Base-by-base conservation (phyloP, 92 coral and sea anemone genomes). In the Phenganax stokvisi region DNA sequence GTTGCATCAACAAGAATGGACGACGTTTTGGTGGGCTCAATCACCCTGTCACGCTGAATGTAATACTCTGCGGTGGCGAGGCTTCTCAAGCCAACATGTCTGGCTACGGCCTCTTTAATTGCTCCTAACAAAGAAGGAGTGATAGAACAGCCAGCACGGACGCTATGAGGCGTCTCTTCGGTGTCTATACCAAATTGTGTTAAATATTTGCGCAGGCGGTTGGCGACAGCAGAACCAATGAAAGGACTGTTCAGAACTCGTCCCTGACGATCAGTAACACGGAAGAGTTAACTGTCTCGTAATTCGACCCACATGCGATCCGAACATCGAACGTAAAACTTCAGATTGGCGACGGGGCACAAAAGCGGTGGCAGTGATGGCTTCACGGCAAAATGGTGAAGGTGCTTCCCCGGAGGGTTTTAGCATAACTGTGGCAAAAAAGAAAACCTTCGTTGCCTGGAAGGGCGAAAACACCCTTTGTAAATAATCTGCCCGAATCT, bases 131-230 rank as follows among this genome's bases (percentile, higher is more conserved):
- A 37, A 8, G 85, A 81, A 25, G 81, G 37, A 54, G 86, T 86
- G 63, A 86, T 86, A 3, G 89, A 81, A 71, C 85, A 81, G 20
- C 89, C 89, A 51, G 81, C 68, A 10, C 79, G 54, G 57, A 86
- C 81, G 77, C 89, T 86, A 75, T 89, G 89, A 51, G 74, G 30
- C 12, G 92, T 68, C 28, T 86, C 89, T 0, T 89, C 91, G 17
- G 63, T 69, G 80, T 86, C 29, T 25, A 89, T 83, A 57, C 75
- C 75, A 16, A 57, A 61, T 8, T 75, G 54, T 30, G 28, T 72
- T 7, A 89, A 82, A 65, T 86, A 85, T 15, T 51, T 64, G 28
- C 56, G 28, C 51, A 86, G 67, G 6, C 87, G 79, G 60, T 81
- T 75, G 72, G 81, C 82, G 0, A 66, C 84, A 13, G 89, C 89